These are phyloP conservation scores for Agraylea sexmaculata DNA, from an alignment of 1,140 invertebrate genomes.

Conservation along the genomic window DNA sequence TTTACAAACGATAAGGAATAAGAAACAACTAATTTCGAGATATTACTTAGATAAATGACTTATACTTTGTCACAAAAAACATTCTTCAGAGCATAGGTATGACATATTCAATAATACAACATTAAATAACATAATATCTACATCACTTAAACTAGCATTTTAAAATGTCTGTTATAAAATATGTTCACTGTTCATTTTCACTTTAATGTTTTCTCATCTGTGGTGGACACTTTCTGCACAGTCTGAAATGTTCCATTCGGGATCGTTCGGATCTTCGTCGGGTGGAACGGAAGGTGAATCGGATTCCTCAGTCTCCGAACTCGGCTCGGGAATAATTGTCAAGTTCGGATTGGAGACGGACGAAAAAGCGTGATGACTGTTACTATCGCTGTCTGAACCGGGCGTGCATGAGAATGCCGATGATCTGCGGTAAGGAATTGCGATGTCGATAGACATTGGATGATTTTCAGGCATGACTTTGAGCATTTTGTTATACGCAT, in stretches of 20 bases:
- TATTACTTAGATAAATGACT: too few species aligned
- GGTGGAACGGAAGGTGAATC: constrained; percentile 22
- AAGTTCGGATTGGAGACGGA: neutral
- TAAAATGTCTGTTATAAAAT: too few species aligned
- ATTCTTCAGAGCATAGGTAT: too few species aligned
- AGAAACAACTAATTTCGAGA: too few species aligned
- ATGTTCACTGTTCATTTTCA: too few species aligned
- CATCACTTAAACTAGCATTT: too few species aligned
- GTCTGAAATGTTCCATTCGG: constrained; percentile 55
- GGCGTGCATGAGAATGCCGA: constrained; percentile 1
- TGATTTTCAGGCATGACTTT: constrained; percentile 53
- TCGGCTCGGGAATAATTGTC: constrained; percentile 16
- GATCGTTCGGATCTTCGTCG: constrained; percentile 69
- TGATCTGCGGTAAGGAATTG: neutral
- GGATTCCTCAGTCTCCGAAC: constrained; percentile 24
- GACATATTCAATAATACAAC: too few species aligned
- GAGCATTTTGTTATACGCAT: constrained; percentile 57
- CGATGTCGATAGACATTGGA: constrained; percentile 26
- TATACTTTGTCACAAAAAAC: too few species aligned
- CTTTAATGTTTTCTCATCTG: too few species aligned
- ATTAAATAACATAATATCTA: too few species aligned
- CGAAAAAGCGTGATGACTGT: constrained; percentile 3
- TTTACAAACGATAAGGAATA: too few species aligned
- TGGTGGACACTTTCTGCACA: too few species aligned
- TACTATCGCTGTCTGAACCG: constrained; percentile 14